A percentile compares a stretch with the other conserved stretches of the same genome.
Conservation (phyloP, 2,113 vertebrate genomes). For the Hirundichthys speculiger region DNA sequence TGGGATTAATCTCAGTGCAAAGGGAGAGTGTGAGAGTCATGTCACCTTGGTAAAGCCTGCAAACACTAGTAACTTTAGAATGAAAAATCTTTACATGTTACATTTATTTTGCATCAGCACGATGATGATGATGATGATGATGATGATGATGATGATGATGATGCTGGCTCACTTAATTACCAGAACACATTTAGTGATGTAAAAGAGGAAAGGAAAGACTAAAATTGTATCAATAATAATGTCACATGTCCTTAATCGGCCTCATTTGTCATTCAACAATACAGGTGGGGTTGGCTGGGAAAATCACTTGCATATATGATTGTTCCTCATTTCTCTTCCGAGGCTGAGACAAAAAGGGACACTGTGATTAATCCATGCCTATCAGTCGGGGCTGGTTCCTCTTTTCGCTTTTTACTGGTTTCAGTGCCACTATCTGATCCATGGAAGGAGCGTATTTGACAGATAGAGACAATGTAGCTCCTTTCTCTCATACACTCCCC, state of each 20-base stretch:
- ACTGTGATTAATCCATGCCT: conserved; percentile 67
- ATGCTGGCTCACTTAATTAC: conserved; percentile 61
- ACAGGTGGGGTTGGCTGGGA: conserved; percentile 48
- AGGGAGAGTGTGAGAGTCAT: conserved; percentile 50
- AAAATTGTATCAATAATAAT: conserved; percentile 51
- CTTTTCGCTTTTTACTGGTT: conserved; percentile 69
- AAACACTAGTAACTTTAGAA: conserved; percentile 49
- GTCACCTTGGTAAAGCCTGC: conserved; percentile 73
- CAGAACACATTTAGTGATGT: conserved; percentile 45
- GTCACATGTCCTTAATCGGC: conserved; percentile 66
- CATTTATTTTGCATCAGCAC: conserved; percentile 43
- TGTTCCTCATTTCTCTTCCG: conserved; percentile 64
- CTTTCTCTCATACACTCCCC: conserved; percentile 52
- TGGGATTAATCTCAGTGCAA: conserved; percentile 73
- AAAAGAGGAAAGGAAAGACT: conserved; percentile 25
- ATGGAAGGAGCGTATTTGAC: conserved; percentile 70
- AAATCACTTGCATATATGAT: conserved; percentile 58
- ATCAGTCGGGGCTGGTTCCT: conserved; percentile 62
- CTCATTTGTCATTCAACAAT: conserved; percentile 71
- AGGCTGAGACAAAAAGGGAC: conserved; percentile 64
- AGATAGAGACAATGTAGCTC: conserved; percentile 69
- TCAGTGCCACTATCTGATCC: conserved; percentile 61
- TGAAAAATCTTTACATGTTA: conserved; percentile 64
- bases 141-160: conserved; percentile 17
- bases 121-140: neutral